phyloP scores from a whole-genome alignment of 1,140 invertebrate genomes.

The Lanistes nyassanus region DNA sequence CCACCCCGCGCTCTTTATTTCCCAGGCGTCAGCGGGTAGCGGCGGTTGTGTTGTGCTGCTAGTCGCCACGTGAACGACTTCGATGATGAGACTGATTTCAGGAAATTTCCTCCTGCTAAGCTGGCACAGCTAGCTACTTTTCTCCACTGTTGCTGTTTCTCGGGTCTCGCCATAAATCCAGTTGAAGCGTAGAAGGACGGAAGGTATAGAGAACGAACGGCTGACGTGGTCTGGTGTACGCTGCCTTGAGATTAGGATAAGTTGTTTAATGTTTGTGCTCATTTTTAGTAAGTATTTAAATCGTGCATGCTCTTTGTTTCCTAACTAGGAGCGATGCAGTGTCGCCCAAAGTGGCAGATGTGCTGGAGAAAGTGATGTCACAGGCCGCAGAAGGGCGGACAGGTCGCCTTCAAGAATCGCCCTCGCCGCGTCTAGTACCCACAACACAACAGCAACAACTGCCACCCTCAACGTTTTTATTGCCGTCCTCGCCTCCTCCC shows the following conservation, averaged over 20 bases:
- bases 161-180: no score
- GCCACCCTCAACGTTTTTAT: background rate
- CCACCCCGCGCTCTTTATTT: background rate
- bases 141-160: no score
- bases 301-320: constrained; percentile 8
- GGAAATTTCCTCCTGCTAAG: no score
- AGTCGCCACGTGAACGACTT: no score
- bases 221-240: background rate
- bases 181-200: background rate
- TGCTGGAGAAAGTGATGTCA: constrained; percentile 43
- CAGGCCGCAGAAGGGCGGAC: background rate
- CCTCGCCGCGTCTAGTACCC: background rate
- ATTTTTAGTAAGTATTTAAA: background rate
- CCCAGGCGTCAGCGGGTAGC: no score
- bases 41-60: no score
- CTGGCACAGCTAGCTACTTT: no score
- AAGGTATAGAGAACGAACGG: background rate
- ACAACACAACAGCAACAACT: background rate
- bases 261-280: background rate
- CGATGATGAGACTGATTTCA: no score
- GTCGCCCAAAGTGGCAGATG: constrained; percentile 49
- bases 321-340: constrained; percentile 52
- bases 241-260: background rate
- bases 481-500: background rate
- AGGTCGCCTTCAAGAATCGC: constrained; percentile 10